A percentile compares a stretch with the other conserved stretches of the same genome.
Conservation (phyloP, 2,888 invertebrate genomes). For the Nemurella pictetii region DNA sequence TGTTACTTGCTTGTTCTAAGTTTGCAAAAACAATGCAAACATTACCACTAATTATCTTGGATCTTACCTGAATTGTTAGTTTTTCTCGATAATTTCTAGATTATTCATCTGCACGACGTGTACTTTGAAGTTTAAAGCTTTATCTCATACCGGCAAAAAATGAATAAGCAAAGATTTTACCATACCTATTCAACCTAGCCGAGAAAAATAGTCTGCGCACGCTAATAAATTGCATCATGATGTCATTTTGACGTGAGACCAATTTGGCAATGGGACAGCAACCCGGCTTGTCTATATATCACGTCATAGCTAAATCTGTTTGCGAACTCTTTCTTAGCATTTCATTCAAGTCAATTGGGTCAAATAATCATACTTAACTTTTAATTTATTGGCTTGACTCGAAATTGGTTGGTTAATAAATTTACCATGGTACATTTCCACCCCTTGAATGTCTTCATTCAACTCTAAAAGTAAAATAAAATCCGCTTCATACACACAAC, state of each 20-base stretch:
- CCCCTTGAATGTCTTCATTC: background rate
- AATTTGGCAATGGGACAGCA: background rate
- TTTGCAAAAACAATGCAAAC: too few species aligned
- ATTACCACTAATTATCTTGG: too few species aligned
- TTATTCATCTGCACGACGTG: too few species aligned
- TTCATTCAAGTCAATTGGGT: background rate
- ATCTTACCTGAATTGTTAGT: too few species aligned
- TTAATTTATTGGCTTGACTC: background rate
- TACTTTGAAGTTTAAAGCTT: too few species aligned
- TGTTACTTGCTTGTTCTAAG: too few species aligned
- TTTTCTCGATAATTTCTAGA: too few species aligned
- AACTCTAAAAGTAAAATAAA: background rate
- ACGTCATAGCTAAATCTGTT: background rate
- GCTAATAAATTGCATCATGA: background rate
- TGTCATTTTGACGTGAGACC: background rate
- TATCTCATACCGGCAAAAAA: too few species aligned
- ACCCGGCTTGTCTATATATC: background rate
- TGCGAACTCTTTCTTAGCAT: background rate
- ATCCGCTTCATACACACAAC: background rate
- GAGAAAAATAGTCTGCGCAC: background rate
- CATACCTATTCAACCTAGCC: background rate
- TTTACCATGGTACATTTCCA: background rate
- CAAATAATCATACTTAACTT: background rate
- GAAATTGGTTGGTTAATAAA: background rate
- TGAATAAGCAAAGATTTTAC: too few species aligned